Percentiles rank a stretch among this genome's conserved stretches.
Conservation (phyloP, 2,797 vertebrate genomes). For the Rhincodon typus region DNA sequence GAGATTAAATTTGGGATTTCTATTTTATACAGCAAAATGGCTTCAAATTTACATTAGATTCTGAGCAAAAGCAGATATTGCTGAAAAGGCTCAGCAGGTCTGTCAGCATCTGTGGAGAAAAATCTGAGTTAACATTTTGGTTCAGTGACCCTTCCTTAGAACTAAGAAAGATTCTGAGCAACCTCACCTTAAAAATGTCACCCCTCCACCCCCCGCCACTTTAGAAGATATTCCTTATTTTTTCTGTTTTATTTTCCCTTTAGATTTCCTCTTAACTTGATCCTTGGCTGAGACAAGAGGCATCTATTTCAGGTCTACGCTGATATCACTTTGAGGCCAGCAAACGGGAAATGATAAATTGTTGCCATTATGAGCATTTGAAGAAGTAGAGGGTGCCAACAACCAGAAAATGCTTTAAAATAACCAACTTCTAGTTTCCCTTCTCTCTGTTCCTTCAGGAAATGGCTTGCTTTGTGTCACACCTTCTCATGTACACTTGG, state of each 20-base stretch:
- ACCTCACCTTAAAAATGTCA: too few species aligned
- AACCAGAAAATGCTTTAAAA: neutral
- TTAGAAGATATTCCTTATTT: neutral
- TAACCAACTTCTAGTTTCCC: conserved; percentile 18
- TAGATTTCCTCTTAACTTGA: conserved; percentile 3
- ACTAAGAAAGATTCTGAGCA: neutral
- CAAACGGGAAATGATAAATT: neutral
- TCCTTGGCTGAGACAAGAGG: neutral
- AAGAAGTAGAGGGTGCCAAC: neutral
- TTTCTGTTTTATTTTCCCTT: neutral
- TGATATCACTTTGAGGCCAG: neutral
- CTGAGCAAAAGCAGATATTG: too few species aligned
- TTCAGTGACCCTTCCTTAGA: too few species aligned
- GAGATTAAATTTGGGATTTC: neutral
- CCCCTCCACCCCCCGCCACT: too few species aligned
- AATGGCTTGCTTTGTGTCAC: neutral
- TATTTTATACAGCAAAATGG: neutral
- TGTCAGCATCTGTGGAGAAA: too few species aligned
- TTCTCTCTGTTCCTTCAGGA: conserved; percentile 10
- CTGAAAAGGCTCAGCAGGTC: too few species aligned
- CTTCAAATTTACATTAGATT: neutral
- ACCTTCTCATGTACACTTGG: neutral
- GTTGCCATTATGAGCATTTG: neutral
- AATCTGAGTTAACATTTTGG: too few species aligned
- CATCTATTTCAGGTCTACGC: neutral